Base-by-base conservation (phyloP, 64 coral and sea anemone genomes). In the Anthopleura sola region DNA sequence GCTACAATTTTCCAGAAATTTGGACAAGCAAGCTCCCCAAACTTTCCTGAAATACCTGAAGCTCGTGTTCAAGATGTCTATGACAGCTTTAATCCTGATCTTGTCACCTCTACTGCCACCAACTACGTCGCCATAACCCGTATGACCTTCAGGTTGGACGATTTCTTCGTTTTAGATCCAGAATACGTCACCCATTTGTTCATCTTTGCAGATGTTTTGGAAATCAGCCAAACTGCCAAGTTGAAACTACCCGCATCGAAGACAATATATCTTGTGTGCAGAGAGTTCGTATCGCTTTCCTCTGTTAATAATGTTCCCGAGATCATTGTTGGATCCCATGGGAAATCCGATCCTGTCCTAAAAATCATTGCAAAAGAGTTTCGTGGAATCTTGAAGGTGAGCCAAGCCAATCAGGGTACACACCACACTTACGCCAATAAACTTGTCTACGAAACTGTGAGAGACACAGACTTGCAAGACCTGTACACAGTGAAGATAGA, bases 311-410 rank as follows among this genome's bases (percentile, higher is more conserved):
- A 51, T 21, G 55, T 88, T 16, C 78, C 87, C 29, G 87, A 88
- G 69, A 83, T 88, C 58, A 82, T 82, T 69, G 87, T 83, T 71
- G 87, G 78, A 19, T 82, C 78, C 62, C 39, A 88, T 34, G 56
- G 49, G 75, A 64, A 88, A 68, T 82, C 87, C 32, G 78, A 82
- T 64, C 87, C 87, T 40, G 10, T 18, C 78, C 34, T 83, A 28
- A 88, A 88, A 47, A 88, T 88, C 47, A 69, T 88, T 81, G 78
- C 87, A 24, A 82, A 88, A 31, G 24, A 26, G 5, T 82, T 88
- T 69, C 87, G 78, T 68, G 87, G 87, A 40, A 68, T 82, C 47
- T 88, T 88, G 77, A 88, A 88, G 44, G 48, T 88, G 21, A 88
- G 78, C 75, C 87, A 88, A 88, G 21, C 36, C 58, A 88, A 80